Percentiles rank a stretch among this genome's conserved stretches.
Conservation (phyloP, 2,113 vertebrate species). For the Herpailurus yagouaroundi region DNA sequence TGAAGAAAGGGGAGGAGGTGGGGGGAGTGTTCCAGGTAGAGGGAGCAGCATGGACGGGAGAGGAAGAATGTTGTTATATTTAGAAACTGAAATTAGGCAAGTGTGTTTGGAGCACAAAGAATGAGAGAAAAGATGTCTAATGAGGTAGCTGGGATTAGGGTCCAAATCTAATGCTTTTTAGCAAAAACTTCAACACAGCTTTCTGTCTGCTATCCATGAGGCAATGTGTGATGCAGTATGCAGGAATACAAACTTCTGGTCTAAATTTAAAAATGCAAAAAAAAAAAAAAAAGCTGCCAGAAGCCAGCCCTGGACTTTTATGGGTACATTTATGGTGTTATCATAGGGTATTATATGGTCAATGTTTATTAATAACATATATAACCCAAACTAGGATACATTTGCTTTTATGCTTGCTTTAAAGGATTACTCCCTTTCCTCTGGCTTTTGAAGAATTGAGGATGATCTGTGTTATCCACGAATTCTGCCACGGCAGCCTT, state of each 20-base stretch:
- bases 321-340: not conserved
- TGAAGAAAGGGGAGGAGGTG: not conserved
- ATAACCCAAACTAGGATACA: not conserved
- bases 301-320: not conserved
- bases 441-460: not conserved
- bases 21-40: not conserved
- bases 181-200: slow-evolving; percentile 5
- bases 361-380: not conserved
- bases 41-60: not conserved
- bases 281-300: not conserved
- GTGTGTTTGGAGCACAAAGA: not conserved
- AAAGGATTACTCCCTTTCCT: not conserved
- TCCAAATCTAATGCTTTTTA: slow-evolving; percentile 2
- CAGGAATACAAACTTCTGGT: not conserved
- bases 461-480: not conserved
- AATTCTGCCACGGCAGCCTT: not conserved
- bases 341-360: not conserved
- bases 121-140: not conserved
- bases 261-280: not conserved
- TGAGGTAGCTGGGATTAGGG: not conserved
- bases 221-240: not conserved
- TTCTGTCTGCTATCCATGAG: not conserved
- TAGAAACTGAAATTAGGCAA: not conserved
- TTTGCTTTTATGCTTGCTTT: slow-evolving; percentile 44
- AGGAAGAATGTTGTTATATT: not conserved